Base-by-base conservation (phyloP, 2,113 vertebrate species). In the Python bivittatus region DNA sequence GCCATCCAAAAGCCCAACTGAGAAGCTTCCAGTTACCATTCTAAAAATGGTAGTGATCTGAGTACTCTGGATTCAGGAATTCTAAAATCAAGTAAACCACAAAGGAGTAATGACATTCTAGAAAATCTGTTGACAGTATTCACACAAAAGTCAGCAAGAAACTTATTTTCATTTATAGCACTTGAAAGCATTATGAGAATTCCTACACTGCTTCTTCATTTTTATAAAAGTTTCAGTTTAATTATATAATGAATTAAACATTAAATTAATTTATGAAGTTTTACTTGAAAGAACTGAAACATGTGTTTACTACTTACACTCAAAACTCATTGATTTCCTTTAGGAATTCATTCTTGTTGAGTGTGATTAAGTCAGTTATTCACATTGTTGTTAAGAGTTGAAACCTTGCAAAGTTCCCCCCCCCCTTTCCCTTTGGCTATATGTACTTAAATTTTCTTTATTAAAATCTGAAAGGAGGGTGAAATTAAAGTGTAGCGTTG, bases 291-390 rank as follows among this genome's bases (percentile, higher is more conserved):
- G 20, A 91, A 60, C 2, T 94, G 15, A 9, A 94, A 94, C 1
- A 0, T 87, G 88, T 44, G 27, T 93, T 95, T 93, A 95, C 88
- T 92, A 72, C 92, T 95, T 96, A 60, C 93, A 86, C 94, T 92
- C 92, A 68, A 93, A 95, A 95, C 93, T 17, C 86, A 97, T 94
- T 95, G 92, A 95, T 97, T 96, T 97, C 88, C 95, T 95, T 94
- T 93, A 95, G 93, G 92, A 95, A 86, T 92, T 94, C 1, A 2
- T 91, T 52, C 44, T 93, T 91, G 48, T 68, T 95, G 87, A 91
- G 53, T 93, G 64, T 91, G 68, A 93, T 91, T 91, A 89, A 92
- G 27, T 93, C 22, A 4, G 89, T 94, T 94, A 91, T 96, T 94
- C 12, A 60, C 2, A 20, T 91, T 92, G 87, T 95, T 23, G 87